phyloP scores from a whole-genome alignment of 2,113 vertebrate genomes.

The Puntigrus tetrazona region DNA sequence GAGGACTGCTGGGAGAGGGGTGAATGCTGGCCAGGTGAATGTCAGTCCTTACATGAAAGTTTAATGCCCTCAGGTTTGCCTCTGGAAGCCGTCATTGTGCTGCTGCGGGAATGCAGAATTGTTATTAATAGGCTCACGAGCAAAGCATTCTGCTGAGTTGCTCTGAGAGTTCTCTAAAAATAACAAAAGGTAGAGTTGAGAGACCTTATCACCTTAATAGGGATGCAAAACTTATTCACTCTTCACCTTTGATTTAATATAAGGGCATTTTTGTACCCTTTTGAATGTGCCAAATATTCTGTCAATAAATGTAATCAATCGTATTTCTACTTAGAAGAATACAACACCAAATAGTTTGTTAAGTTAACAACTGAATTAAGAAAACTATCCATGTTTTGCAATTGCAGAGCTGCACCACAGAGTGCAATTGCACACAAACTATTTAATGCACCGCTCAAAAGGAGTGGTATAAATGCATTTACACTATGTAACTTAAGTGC shows the following conservation, averaged over 20 bases:
- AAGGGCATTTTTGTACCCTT: background rate
- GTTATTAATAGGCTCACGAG: conserved; percentile 51
- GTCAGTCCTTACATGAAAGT: conserved; percentile 56
- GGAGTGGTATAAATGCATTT: background rate
- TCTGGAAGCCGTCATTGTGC: conserved; percentile 51
- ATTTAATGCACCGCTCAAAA: background rate
- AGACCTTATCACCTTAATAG: conserved; percentile 8
- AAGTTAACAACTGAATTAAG: background rate
- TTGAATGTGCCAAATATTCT: background rate
- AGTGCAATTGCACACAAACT: background rate
- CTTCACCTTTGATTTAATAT: no score
- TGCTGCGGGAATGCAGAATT: conserved; percentile 40
- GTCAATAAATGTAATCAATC: background rate
- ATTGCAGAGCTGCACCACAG: background rate
- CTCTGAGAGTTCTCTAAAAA: conserved; percentile 26
- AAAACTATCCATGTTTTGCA: background rate
- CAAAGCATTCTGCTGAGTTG: conserved; percentile 41
- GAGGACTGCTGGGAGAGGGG: conserved; percentile 18
- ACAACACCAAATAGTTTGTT: background rate
- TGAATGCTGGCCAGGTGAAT: conserved; percentile 31
- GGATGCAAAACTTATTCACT: conserved; percentile 21
- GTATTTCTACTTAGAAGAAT: background rate
- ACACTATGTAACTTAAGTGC: background rate
- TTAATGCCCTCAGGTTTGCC: conserved; percentile 54
- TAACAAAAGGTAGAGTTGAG: background rate